Conservation (phyloP, 2,797 vertebrate genomes). For the Phoebastria nigripes region DNA sequence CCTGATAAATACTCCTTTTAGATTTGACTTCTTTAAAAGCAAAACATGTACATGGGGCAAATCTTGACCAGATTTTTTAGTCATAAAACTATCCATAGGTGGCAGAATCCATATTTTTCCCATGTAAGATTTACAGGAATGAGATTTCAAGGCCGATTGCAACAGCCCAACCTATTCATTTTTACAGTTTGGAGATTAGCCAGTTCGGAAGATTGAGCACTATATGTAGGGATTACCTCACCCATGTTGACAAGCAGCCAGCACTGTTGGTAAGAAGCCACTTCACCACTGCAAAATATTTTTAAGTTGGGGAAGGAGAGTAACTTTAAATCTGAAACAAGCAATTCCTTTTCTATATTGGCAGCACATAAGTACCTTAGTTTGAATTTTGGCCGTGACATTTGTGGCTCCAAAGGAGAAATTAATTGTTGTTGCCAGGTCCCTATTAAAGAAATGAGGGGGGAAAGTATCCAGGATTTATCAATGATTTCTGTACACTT, state of each 20-base stretch:
- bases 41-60: background rate
- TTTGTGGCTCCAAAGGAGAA: background rate
- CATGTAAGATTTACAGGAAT: background rate
- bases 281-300: background rate
- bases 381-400: background rate
- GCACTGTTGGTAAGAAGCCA: background rate
- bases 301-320: background rate
- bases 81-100: background rate
- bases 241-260: background rate
- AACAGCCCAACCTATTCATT: background rate
- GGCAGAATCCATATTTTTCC: background rate
- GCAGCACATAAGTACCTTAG: background rate
- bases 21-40: background rate
- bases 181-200: conserved; percentile 11
- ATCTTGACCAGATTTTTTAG: background rate
- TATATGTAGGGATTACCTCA: conserved; percentile 26
- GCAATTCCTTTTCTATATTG: background rate
- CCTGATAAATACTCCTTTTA: background rate
- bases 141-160: background rate
- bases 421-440: background rate
- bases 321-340: background rate
- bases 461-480: background rate
- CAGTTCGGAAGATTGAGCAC: background rate
- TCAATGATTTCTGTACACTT: background rate
- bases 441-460: background rate